Conservation (phyloP, 1,140 invertebrate genomes). For the Dendrolimus punctatus region DNA sequence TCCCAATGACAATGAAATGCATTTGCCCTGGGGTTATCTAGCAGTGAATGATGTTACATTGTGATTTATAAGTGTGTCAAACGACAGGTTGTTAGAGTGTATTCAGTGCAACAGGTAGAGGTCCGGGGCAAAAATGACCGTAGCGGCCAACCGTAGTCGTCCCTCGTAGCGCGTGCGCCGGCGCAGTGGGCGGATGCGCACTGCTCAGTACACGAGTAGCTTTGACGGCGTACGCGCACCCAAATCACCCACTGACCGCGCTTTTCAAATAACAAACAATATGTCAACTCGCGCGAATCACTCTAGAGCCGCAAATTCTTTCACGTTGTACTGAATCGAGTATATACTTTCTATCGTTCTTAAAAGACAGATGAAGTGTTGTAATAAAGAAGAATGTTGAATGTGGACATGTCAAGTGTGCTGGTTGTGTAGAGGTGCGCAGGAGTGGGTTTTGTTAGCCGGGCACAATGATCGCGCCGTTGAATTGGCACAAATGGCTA, state of each 20-base stretch:
- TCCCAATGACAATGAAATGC: no score
- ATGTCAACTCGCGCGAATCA: conserved; percentile 22
- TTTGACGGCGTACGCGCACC: conserved; percentile 54
- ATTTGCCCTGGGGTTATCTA: no score
- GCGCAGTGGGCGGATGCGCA: conserved; percentile 19
- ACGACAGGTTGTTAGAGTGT: conserved; percentile 2
- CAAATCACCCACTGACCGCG: conserved; percentile 9
- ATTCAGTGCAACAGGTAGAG: conserved; percentile 15
- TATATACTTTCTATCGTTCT: neutral
- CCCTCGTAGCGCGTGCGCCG: conserved; percentile 24
- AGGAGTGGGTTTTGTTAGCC: conserved; percentile 21
- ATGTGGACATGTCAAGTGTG: conserved; percentile 8
- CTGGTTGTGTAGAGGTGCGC: conserved; percentile 34
- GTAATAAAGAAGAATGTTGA: conserved; percentile 14
- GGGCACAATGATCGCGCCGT: conserved; percentile 56
- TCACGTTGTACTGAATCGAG: neutral
- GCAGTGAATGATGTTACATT: neutral
- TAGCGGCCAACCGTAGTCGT: conserved; percentile 54
- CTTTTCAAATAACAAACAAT: conserved; percentile 25
- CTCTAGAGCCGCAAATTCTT: neutral
- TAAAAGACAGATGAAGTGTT: conserved; percentile 12
- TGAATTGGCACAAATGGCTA: conserved; percentile 68
- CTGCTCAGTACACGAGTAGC: conserved; percentile 43
- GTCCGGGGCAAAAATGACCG: conserved; percentile 10
- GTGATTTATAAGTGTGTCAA: neutral